Base-by-base conservation (phyloP, 2,113 vertebrate species). In the Coryphaenoides rupestris region DNA sequence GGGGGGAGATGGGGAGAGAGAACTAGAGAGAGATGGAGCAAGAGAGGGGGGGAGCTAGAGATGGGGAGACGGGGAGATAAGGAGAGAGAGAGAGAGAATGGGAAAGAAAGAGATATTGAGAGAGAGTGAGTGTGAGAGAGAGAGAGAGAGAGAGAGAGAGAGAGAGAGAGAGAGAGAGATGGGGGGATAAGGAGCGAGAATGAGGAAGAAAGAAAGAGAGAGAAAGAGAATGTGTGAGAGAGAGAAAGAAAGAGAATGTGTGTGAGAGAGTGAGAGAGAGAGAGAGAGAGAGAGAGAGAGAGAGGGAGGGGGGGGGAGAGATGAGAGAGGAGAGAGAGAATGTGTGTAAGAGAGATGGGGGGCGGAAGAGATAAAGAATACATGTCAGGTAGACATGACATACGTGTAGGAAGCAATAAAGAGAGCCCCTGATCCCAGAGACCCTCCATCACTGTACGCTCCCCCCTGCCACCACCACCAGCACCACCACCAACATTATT, bases 221-320 rank as follows among this genome's bases (percentile, higher is more conserved):
- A n/a, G 47, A 50, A 2, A n/a, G 16, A n/a, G 9, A 50, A 17
- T 5, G 2, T 3, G 1, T 17, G 15, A 50, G 47, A 6, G 47
- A 17, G 16, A n/a, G 47, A n/a, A 6, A n/a, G 47, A 50, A 16
- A 16, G 15, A n/a, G 15, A 75, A 49, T 66, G 3, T 6, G 3
- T 21, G 15, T 7, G 58, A 64, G 65, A 45, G 69, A 54, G 54
- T 54, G 49, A 47, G 60, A 40, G 64, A 62, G 66, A 58, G 26
- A 54, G 71, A 63, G 65, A 68, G 33, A 76, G 57, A 57, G 7
- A 40, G 55, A 53, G 52, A 72, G 79, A 66, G 67, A 67, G 66
- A 62, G 56, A 66, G 65, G 33, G 69, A 54, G 54, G 54, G 49
- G 45, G 60, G 40, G 64, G 61, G 66, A 58, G 26, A 54, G 71